These are phyloP conservation scores for Pituophis catenifer DNA, from an alignment of 2,113 vertebrate species.

Conservation along the genomic window DNA sequence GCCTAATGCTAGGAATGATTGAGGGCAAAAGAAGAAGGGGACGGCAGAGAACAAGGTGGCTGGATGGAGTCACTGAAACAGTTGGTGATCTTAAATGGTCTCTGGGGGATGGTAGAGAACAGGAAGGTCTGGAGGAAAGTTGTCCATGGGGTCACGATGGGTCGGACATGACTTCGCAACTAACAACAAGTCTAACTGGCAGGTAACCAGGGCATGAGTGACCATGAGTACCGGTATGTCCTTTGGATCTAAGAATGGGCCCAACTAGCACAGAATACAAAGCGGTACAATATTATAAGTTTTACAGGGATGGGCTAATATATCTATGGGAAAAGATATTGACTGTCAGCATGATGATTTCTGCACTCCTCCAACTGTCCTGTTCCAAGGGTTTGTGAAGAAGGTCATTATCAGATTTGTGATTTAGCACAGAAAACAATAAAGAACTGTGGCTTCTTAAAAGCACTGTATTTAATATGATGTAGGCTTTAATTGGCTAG, in stretches of 20 bases:
- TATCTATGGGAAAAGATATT: background rate
- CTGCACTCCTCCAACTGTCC: background rate
- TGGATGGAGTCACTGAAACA: too few species aligned
- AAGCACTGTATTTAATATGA: background rate
- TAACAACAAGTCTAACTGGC: background rate
- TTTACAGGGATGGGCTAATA: background rate
- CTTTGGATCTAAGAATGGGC: background rate
- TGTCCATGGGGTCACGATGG: too few species aligned
- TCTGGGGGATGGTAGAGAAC: too few species aligned
- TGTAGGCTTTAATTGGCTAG: background rate
- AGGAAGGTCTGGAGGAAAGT: too few species aligned
- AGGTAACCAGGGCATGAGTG: background rate
- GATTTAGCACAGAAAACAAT: background rate
- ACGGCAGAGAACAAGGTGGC: too few species aligned
- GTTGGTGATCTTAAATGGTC: too few species aligned
- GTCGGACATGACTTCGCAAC: too few species aligned
- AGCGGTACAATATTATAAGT: background rate
- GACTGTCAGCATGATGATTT: background rate
- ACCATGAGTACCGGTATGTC: background rate
- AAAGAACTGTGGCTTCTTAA: background rate
- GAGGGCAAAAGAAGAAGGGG: too few species aligned
- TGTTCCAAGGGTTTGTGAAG: background rate
- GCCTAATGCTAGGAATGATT: too few species aligned
- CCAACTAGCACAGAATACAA: background rate
- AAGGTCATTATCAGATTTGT: background rate